Conservation (phyloP, 2,113 vertebrate species). For the Pardalotus punctatus region DNA sequence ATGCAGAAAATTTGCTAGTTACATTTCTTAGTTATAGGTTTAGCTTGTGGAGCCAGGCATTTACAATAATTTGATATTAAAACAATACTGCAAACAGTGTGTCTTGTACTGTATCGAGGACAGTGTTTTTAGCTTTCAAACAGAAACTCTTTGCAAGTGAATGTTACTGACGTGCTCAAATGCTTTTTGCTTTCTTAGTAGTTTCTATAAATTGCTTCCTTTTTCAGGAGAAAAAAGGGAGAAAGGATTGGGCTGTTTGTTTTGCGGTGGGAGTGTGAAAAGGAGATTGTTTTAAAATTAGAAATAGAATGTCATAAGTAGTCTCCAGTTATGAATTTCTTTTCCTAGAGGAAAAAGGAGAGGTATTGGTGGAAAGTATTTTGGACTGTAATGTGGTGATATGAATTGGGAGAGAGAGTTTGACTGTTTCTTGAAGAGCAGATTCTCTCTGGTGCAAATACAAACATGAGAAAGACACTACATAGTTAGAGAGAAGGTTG, state of each 20-base stretch:
- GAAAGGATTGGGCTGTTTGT: conserved; percentile 1
- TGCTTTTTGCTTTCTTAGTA: neutral
- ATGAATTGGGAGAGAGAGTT: neutral
- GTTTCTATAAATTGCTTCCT: conserved; percentile 7
- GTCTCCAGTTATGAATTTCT: neutral
- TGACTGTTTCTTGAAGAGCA: neutral
- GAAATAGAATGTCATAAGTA: conserved; percentile 13
- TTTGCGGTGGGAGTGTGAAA: conserved; percentile 17
- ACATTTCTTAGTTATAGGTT: neutral
- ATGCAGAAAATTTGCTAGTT: neutral
- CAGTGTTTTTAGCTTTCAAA: neutral
- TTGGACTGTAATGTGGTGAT: neutral
- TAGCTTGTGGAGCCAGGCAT: neutral
- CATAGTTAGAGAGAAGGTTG: neutral
- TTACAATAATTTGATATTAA: neutral
- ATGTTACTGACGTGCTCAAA: neutral
- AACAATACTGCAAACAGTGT: neutral
- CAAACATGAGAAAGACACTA: neutral
- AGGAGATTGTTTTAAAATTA: conserved; percentile 32
- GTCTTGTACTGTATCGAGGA: neutral
- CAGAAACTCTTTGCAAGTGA: neutral
- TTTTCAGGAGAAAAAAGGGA: neutral
- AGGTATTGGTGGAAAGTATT: conserved; percentile 24
- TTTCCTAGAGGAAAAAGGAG: conserved; percentile 6
- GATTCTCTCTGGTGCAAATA: neutral